Base-by-base conservation (phyloP, 2,797 vertebrate genomes). In the Synaphobranchus kaupii region DNA sequence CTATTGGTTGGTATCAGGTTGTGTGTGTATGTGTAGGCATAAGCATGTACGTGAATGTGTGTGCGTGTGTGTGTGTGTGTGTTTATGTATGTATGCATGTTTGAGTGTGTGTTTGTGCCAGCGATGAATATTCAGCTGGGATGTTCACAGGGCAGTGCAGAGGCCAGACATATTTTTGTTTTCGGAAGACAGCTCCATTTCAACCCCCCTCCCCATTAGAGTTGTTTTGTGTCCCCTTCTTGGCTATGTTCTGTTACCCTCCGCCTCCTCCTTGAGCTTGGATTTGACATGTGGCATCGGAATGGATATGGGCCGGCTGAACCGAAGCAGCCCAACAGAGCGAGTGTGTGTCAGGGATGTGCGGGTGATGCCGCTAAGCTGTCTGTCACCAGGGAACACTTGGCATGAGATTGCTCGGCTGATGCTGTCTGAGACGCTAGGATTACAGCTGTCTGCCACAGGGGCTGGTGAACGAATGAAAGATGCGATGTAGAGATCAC, bases 1-100 rank as follows among this genome's bases (percentile, higher is more conserved):
- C n/a, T 8, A 17, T 13, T 12, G 15, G 71, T 76, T 28, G n/a
- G 28, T 17, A 68, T 22, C 22, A n/a, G 9, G 28, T 25, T 22
- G 20, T 68, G 68, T 39, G 31, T 9, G 28, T 73, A 9, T 6
- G 8, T 73, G 68, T 73, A 12, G 13, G 8, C 20, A 68, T 6
- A 25, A 3, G 63, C 63, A 68, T 22, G 71, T 76, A 39, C 8
- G 31, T 25, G 71, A 34, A 34, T 86, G 54, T 81, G 73, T 54
- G 60, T 83, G n/a, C 13, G 84, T 56, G 85, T 85, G 48, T 85
- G 63, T 34, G 44, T 73, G 25, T 52, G 84, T 84, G 44, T 25
- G 56, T 39, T 54, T 84, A 28, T 22, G 56, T 84, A 54, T 66
- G 83, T 60, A 17, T 66, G 20, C 71, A 66, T 4, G 52, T 60